phyloP scores from a whole-genome alignment of 2,797 vertebrate genomes.

The Lycodopsis pacificus region DNA sequence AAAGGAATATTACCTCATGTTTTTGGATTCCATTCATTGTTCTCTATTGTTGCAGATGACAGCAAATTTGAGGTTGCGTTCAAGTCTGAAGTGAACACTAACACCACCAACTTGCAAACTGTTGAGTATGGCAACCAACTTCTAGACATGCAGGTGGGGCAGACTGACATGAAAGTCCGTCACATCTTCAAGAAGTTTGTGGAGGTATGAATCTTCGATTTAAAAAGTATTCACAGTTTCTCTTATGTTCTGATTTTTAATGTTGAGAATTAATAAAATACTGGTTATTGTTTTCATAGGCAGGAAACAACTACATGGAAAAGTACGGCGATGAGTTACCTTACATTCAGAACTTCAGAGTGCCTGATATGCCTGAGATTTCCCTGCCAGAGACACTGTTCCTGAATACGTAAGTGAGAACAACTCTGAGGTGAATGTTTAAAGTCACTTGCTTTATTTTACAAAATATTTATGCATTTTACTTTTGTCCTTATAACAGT shows the following conservation, averaged over 20 bases:
- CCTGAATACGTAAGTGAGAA: constrained; percentile 87
- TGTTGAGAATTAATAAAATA: constrained; percentile 7
- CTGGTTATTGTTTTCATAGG: constrained; percentile 75
- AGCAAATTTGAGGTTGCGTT: constrained; percentile 87
- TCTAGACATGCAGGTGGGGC: constrained; percentile 86
- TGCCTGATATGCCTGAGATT: constrained; percentile 86
- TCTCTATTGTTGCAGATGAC: constrained; percentile 80
- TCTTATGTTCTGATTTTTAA: neutral
- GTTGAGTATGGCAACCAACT: constrained; percentile 72
- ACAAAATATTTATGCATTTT: neutral
- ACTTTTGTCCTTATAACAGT: constrained; percentile 77
- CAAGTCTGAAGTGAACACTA: constrained; percentile 84
- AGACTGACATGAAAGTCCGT: constrained; percentile 88
- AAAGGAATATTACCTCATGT: neutral
- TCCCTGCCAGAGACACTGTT: constrained; percentile 90
- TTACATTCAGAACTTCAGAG: constrained; percentile 84
- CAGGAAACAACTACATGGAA: constrained; percentile 87
- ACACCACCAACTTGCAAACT: constrained; percentile 74
- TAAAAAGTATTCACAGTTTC: neutral
- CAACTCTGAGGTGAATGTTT: neutral
- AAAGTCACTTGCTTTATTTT: neutral
- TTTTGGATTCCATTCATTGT: neutral
- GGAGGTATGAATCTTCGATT: constrained; percentile 78
- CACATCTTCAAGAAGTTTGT: constrained; percentile 87
- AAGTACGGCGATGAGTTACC: constrained; percentile 82